These are phyloP conservation scores for Corythoichthys haematopterus DNA, from an alignment of 2,113 vertebrate genomes.

Conservation along the genomic window DNA sequence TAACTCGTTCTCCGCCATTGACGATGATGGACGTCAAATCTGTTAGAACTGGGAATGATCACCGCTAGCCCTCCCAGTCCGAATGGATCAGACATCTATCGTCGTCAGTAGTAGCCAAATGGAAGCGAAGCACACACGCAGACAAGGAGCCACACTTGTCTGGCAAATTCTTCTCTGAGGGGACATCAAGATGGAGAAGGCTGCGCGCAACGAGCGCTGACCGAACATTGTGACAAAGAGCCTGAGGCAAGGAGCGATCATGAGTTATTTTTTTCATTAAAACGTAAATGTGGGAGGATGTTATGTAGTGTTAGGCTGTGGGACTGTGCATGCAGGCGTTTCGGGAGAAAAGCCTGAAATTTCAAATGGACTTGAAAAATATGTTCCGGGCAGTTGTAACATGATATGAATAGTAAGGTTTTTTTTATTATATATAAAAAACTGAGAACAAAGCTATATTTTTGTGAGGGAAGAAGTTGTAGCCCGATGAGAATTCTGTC, in stretches of 20 bases:
- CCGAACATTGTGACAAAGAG: background rate
- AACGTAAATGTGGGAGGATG: background rate
- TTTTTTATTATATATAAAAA: background rate
- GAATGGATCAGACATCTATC: no score
- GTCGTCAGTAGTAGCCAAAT: no score
- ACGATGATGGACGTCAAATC: no score
- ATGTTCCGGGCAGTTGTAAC: background rate
- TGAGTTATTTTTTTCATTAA: background rate
- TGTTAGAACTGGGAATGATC: no score
- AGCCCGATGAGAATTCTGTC: no score
- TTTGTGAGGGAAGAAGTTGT: no score
- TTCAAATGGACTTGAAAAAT: background rate
- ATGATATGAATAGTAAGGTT: background rate
- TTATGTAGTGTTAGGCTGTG: background rate
- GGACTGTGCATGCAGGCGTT: background rate
- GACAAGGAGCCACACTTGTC: background rate
- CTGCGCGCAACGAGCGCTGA: background rate
- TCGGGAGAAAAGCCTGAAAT: background rate
- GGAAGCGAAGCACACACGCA: no score
- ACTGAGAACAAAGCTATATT: background rate
- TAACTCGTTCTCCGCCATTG: no score
- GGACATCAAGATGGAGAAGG: constrained; percentile 2
- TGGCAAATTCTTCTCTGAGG: background rate
- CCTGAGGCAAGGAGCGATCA: background rate
- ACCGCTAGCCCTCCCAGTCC: no score